A percentile compares a stretch with the other conserved stretches of the same genome.
Evolutionary conservation across 2,113 vertebrate genomes (phyloP).

Genomic region (Antigone vipio): DNA sequence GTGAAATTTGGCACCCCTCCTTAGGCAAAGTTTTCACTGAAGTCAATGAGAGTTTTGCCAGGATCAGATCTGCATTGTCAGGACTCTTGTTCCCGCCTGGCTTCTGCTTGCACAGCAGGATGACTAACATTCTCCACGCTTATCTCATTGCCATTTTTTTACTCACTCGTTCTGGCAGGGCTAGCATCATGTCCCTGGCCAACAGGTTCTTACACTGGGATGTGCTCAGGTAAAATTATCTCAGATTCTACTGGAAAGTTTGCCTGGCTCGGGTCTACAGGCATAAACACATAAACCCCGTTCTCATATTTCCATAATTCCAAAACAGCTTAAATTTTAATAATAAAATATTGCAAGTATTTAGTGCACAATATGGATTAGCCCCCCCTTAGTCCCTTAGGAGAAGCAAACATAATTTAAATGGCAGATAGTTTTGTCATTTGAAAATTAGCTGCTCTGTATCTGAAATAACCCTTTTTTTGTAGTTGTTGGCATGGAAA

Average conservation of each 20-base stretch:
- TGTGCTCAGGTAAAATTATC: background rate
- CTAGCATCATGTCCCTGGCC: background rate
- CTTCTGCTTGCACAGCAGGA: background rate
- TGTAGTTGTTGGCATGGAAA: constrained; percentile 21
- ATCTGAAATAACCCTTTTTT: background rate
- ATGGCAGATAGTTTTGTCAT: constrained; percentile 6
- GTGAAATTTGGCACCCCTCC: background rate
- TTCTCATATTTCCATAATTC: background rate
- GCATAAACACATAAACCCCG: background rate
- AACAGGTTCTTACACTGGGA: background rate
- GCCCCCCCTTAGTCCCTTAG: background rate
- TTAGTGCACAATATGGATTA: background rate
- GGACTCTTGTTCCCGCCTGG: background rate
- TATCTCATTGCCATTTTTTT: background rate
- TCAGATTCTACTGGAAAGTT: background rate
- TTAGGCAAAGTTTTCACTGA: background rate
- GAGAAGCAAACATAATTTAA: background rate
- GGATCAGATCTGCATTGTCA: background rate
- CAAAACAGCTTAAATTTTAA: background rate
- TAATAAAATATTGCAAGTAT: background rate
- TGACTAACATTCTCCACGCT: background rate
- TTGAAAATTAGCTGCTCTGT: background rate
- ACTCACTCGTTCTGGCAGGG: background rate
- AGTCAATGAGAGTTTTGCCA: background rate
- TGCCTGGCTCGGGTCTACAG: background rate